Base-by-base conservation (phyloP, 2,797 vertebrate genomes). In the Heteromormyrus szaboi region DNA sequence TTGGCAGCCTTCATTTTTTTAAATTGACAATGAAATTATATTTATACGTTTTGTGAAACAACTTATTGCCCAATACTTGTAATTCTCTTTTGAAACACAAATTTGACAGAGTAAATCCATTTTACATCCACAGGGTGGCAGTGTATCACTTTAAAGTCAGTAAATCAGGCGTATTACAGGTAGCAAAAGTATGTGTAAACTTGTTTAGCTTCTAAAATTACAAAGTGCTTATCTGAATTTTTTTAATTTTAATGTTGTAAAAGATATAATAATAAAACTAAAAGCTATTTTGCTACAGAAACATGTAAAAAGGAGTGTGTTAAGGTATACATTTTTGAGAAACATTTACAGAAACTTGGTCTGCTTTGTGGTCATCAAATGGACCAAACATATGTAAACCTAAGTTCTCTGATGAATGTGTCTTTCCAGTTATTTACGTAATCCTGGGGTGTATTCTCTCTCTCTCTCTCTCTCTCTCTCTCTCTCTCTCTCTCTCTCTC, bases 401-500 rank as follows among this genome's bases (percentile, higher is more conserved):
- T 33, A 76, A 37, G 12, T 33, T 14, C 14, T 68, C 29, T 68
- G 29, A 37, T 79, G 9, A 41, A 19, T 17, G 37, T 79, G 37
- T 79, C 37, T 79, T 12, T 79, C 4, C 72, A 41, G 37, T 79
- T 79, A 44, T 79, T 79, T 79, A 79, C 1, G 14, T 8, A 44
- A 79, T 44, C 37, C 33, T 41, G 37, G 12, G 37, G 33, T 76
- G 68, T 76, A 76, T 33, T 79, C 46, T 59, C n/a, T 17, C 79
- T 25, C 50, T 51, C 50, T 25, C 25, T 25, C 25, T 25, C 25
- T 51, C 53, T 6, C 19, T n/a, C 33, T 19, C 81, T 19, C 53
- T 56, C 17, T 54, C 54, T 6, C 17, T 19, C n/a, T 85, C 90
- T 90, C 90, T 89, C 90, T 50, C 86, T 19, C 88, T 89, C 87